Evolutionary conservation across 2,888 invertebrate genomes (phyloP).

Genomic region (Parelbella ahira): DNA sequence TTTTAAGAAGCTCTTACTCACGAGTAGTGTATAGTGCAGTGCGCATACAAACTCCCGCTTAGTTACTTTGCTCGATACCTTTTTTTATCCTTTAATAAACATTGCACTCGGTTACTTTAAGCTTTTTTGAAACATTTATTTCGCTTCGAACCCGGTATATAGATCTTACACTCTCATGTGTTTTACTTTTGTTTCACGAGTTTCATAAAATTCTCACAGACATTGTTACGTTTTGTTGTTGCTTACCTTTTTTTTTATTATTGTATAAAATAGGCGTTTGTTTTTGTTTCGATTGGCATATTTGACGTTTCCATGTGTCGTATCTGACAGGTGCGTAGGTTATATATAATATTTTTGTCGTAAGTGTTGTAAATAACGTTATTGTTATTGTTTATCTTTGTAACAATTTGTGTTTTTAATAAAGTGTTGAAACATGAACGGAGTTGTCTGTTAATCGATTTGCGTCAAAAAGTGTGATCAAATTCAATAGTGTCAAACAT

Average conservation of each 20-base stretch:
- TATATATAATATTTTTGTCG: conserved; percentile 2
- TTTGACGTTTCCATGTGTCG: conserved; percentile 3
- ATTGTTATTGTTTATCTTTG: conserved; percentile 42
- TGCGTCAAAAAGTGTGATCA: too few relatives aligned
- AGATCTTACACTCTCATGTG: background rate
- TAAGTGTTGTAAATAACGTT: conserved; percentile 40
- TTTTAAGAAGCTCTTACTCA: background rate
- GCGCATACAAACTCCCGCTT: conserved; percentile 1
- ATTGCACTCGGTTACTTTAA: conserved; percentile 7
- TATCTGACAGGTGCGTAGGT: background rate
- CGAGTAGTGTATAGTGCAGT: background rate
- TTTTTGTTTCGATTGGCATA: conserved; percentile 11
- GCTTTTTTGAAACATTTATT: too few relatives aligned
- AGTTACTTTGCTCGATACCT: conserved; percentile 10
- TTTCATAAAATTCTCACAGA: background rate
- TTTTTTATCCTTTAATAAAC: conserved; percentile 1
- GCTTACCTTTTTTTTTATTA: conserved; percentile 11
- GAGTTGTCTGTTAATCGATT: conserved; percentile 36
- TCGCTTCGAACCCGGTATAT: too few relatives aligned
- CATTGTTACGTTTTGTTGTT: background rate
- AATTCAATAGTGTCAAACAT: too few relatives aligned
- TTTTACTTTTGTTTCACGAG: conserved; percentile 2
- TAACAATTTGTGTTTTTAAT: conserved; percentile 43
- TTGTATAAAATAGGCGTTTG: conserved; percentile 3
- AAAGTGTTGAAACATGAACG: conserved; percentile 43